Conservation (phyloP, 1,140 invertebrate genomes). For the Drepana arcuata region DNA sequence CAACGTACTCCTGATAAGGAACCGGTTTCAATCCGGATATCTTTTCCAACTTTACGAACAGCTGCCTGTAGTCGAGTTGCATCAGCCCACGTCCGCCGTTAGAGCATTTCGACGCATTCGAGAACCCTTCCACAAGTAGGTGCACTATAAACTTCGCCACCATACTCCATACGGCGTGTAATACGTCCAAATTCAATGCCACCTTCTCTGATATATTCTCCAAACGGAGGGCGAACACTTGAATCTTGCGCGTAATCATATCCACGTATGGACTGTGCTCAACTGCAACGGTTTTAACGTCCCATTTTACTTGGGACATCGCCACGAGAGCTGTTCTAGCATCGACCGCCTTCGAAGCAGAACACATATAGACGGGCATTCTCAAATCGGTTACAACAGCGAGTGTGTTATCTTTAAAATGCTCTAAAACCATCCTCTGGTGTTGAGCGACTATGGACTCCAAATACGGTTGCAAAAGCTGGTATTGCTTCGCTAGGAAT, state of each 20-base stretch:
- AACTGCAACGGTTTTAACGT: slow-evolving; percentile 94
- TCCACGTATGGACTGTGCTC: slow-evolving; percentile 95
- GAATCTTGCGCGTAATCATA: slow-evolving; percentile 81
- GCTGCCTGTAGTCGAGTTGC: slow-evolving; percentile 98
- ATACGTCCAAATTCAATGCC: slow-evolving; percentile 80
- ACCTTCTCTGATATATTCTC: slow-evolving; percentile 79
- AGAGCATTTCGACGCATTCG: slow-evolving; percentile 93
- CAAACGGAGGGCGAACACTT: slow-evolving; percentile 83
- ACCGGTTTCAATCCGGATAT: slow-evolving; percentile 87
- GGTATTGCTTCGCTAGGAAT: slow-evolving; percentile 91
- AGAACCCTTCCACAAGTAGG: slow-evolving; percentile 94
- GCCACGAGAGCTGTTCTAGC: slow-evolving; percentile 81
- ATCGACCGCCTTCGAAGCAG: slow-evolving; percentile 86
- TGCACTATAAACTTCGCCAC: slow-evolving; percentile 87
- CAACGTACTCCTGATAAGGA: slow-evolving; percentile 92
- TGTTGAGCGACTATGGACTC: slow-evolving; percentile 78
- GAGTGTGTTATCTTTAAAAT: slow-evolving; percentile 85
- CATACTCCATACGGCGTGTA: slow-evolving; percentile 87
- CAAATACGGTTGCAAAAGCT: slow-evolving; percentile 86
- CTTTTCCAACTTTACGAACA: slow-evolving; percentile 91
- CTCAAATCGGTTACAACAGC: slow-evolving; percentile 81
- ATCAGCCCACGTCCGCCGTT: slow-evolving; percentile 96
- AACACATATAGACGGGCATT: slow-evolving; percentile 88
- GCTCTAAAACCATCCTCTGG: slow-evolving; percentile 79
- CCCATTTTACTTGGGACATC: slow-evolving; percentile 97